Percentiles rank a stretch among this genome's conserved stretches.
phyloP scores from a whole-genome alignment of 2,888 invertebrate genomes.

The Dynastes maya region DNA sequence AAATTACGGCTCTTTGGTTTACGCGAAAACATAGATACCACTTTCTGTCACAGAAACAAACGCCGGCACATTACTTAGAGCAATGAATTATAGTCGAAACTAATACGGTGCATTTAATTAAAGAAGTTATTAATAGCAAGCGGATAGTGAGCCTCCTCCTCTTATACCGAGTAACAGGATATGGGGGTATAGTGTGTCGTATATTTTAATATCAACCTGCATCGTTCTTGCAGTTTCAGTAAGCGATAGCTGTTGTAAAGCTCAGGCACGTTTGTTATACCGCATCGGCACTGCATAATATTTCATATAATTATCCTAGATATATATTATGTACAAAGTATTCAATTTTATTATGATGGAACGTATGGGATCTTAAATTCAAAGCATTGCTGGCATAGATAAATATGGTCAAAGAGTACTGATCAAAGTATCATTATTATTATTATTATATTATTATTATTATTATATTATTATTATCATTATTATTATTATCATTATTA shows the following conservation, averaged over 20 bases:
- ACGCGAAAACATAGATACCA: constrained; percentile 33
- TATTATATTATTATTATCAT: too few species aligned
- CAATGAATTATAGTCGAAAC: constrained; percentile 52
- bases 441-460: too few species aligned
- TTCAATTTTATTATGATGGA: neutral
- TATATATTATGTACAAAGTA: constrained; percentile 22
- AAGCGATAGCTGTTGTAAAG: constrained; percentile 56
- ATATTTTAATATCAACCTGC: constrained; percentile 59
- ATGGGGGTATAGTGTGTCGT: constrained; percentile 56
- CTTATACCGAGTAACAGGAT: constrained; percentile 56
- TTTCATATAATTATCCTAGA: constrained; percentile 16
- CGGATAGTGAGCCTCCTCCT: constrained; percentile 56
- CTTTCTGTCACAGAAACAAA: constrained; percentile 37
- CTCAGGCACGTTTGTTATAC: constrained; percentile 54
- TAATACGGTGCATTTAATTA: constrained; percentile 58
- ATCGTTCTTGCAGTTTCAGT: constrained; percentile 58
- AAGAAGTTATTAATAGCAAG: constrained; percentile 60
- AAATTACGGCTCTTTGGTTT: constrained; percentile 20
- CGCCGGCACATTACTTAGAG: constrained; percentile 42
- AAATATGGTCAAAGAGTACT: too few species aligned
- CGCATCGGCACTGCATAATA: constrained; percentile 27
- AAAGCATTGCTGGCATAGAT: too few species aligned
- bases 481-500: too few species aligned
- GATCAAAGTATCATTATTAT: too few species aligned
- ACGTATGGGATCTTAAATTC: too few species aligned